phyloP scores from a whole-genome alignment of 2,888 invertebrate species.

The Bimastos eiseni region DNA sequence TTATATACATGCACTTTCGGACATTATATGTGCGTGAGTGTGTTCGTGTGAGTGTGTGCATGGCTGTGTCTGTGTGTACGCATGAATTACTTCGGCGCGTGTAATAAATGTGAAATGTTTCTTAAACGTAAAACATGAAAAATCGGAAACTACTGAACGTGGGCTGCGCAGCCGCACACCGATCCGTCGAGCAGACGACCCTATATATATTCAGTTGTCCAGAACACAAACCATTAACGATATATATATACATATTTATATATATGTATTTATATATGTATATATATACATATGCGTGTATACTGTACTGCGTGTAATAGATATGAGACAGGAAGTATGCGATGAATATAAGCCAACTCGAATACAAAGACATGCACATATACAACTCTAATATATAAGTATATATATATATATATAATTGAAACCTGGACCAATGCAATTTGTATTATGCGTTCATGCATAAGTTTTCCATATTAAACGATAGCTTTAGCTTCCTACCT shows the following conservation, averaged over 20 bases:
- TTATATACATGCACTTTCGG: no score
- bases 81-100: background rate
- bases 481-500: background rate
- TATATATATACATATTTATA: background rate
- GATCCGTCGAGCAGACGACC: background rate
- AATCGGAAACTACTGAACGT: slow-evolving; percentile 13
- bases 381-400: background rate
- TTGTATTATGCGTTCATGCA: slow-evolving; percentile 6
- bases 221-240: background rate
- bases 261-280: background rate
- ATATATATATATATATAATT: background rate
- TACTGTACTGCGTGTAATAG: background rate
- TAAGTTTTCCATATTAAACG: background rate
- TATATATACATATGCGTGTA: background rate
- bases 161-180: background rate
- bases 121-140: slow-evolving; percentile 13
- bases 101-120: background rate
- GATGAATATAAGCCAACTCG: background rate
- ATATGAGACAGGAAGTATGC: background rate
- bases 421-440: slow-evolving; percentile 4
- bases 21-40: no score
- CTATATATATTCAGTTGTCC: background rate
- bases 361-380: background rate
- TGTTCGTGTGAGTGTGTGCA: no score
- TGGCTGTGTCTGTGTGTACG: background rate